Base-by-base conservation (phyloP, 2,888 invertebrate genomes). In the Ariolimax columbianus region DNA sequence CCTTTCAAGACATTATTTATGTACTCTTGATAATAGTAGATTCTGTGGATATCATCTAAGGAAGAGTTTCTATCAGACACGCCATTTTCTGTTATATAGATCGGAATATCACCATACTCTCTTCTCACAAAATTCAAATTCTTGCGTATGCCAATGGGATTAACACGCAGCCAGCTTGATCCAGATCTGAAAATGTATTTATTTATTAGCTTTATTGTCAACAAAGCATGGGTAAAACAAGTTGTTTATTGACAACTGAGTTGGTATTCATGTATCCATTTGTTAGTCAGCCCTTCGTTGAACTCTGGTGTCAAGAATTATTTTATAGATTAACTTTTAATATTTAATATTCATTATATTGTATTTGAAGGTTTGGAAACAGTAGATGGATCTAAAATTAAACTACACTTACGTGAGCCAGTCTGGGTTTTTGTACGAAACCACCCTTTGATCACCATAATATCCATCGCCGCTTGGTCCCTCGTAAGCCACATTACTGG, bases 1-100 rank as follows among this genome's bases (percentile, higher is more conserved):
- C 93, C 93, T 91, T 93, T 93, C 0, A 93, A 89, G 36, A 93
- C 91, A 82, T 93, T 91, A 84, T 92, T 92, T 75, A 92, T 91
- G 89, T 93, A 92, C 9, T 87, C 82, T n/a, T 89, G 89, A 84
- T 91, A 92, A 89, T 86, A 93, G 78, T 89, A 85, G 63, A 92
- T 88, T 70, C 94, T 88, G 73, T 90, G 88, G 6, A 88, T 68
- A 84, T 94, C 94, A 6, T 89, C 84, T 40, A 93, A 70, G 14
- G 89, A 89, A 0, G 90, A 91, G 72, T 90, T 91, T 0, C 87
- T 88, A 84, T 93, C 93, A 17, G 91, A 91, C 1, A 92, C 87
- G 0, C 93, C 93, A 84, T 93, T 93, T 86, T 93, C 93, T 26
- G 93, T 93, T 43, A 93, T 88, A 82, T 89, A 90, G 14, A 93